Evolutionary conservation across 2,797 vertebrate genomes (phyloP), one percentile per base, ranked within the genome.

Genomic region (Anomalospiza imberbis): DNA sequence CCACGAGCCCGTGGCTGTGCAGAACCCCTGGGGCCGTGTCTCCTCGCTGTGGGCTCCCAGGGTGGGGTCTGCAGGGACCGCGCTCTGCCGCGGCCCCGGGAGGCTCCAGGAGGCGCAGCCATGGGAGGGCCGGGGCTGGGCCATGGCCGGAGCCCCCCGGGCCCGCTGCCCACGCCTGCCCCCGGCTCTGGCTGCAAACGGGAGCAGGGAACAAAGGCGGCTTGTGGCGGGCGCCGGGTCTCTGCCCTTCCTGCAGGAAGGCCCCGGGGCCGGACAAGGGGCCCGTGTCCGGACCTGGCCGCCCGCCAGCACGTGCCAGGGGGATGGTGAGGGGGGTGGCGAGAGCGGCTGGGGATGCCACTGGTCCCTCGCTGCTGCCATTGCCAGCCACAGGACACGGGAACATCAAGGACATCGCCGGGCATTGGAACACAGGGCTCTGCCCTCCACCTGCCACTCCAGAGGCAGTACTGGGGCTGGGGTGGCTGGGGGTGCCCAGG

Each of bases 231-330:
- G 58, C 2, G 22, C 67, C 7, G 53, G 57, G 44, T 67, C 71
- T 55, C 72, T 71, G 94, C 81, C 50, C 88, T 75, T 84, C 89
- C 94, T 72, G 91, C 91, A 75, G 88, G 91, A 89, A 85, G 81
- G 76, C 36, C n/a, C 73, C 20, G 22, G 51, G 80, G 73, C 73
- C 21, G 13, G 13, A 65, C 79, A 66, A 88, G 86, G 87, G 75
- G 57, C 82, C 75, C 38, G 18, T 50, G 94, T 87, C 25, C 26
- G 10, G 58, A 2, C n/a, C 82, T 42, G 24, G 76, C 50, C 13
- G 0, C 50, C 3, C 1, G 25, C 58, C 77, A 65, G 57, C 92
- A 63, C 66, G 83, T 60, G 79, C 70, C 47, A 8, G 63, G 13
- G 31, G 80, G 75, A 26, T 8, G 62, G 8, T 2, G 3, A 61